Conservation (phyloP, 35 echinoderm and acorn worm genomes). For the Lytechinus variegatus region DNA sequence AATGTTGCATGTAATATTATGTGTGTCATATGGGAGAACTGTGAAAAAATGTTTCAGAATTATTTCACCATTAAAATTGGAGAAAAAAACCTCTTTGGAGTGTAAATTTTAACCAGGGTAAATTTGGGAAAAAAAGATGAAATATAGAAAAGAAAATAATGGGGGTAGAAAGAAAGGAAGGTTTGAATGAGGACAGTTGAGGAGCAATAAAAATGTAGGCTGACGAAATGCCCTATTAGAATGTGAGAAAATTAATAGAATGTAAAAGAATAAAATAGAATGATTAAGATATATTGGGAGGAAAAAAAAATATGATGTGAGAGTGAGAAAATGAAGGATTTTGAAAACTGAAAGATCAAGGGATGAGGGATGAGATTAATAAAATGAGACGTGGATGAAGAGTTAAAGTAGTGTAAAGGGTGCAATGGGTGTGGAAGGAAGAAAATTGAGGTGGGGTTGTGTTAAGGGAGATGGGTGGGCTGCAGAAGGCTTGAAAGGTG, state of each 20-base stretch:
- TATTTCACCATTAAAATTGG: not conserved
- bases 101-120: not conserved
- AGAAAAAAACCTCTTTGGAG: not conserved
- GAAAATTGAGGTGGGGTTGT: not conserved
- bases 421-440: not conserved
- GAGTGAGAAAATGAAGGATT: no score
- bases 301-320: not conserved
- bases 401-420: no score
- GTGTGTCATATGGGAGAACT: no score
- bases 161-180: not conserved
- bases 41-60: not conserved
- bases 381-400: no score
- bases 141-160: not conserved
- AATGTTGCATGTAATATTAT: no score
- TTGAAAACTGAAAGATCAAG: no score
- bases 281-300: not conserved
- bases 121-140: no score
- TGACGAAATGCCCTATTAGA: not conserved
- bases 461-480: not conserved
- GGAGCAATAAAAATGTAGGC: not conserved
- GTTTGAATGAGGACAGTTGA: not conserved
- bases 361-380: no score
- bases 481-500: no score
- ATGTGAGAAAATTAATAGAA: not conserved
- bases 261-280: not conserved